Conservation (phyloP, 2,888 invertebrate genomes). For the Ormyrus thymus region DNA sequence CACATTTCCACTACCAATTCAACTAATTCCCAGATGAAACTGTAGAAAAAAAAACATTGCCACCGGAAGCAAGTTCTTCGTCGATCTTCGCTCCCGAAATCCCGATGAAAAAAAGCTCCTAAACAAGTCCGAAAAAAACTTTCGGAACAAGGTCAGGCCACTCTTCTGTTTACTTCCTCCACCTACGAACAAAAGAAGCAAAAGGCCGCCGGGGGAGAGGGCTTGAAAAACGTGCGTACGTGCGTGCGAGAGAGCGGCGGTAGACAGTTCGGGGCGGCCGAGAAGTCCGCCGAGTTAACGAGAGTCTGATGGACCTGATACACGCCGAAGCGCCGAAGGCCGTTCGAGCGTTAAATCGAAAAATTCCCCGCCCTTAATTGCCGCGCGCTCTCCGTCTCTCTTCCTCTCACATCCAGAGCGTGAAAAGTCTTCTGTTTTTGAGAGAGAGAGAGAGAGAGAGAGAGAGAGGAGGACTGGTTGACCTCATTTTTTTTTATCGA, state of each 20-base stretch:
- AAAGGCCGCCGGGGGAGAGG: neutral
- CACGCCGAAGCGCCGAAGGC: neutral
- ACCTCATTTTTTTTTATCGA: conserved; percentile 25
- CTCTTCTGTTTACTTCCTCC: neutral
- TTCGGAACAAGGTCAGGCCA: conserved; percentile 16
- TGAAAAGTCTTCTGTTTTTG: conserved; percentile 12
- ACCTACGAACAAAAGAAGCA: neutral
- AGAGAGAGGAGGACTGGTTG: neutral
- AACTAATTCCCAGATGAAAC: neutral
- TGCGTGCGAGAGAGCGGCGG: neutral
- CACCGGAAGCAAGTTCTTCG: neutral
- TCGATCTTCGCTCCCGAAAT: neutral
- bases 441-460: no score
- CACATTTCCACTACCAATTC: no score
- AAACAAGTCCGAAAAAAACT: neutral
- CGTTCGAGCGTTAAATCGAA: conserved; percentile 52
- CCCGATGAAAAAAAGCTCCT: neutral
- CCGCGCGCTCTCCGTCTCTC: neutral
- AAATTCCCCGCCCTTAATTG: conserved; percentile 42
- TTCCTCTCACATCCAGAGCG: conserved; percentile 9
- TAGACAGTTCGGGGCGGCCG: neutral
- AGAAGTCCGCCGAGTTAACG: conserved; percentile 30
- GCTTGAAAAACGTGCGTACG: conserved; percentile 3
- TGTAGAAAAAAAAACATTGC: neutral
- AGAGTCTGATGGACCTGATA: conserved; percentile 42